Evolutionary conservation across 2,888 invertebrate genomes (phyloP).

Genomic region (Conomelus anceps): DNA sequence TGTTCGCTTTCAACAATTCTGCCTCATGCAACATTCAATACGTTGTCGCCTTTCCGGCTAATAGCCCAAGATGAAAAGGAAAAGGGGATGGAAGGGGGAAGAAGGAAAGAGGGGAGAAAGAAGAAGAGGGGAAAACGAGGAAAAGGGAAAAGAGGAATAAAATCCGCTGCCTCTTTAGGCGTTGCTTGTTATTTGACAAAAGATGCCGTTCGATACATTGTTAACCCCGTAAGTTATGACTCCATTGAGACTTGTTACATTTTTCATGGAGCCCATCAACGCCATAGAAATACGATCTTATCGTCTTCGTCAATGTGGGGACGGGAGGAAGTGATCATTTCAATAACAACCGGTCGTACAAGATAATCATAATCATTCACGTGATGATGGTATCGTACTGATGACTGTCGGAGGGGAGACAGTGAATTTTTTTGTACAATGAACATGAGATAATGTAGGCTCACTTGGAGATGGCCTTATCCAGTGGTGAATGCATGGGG

Average conservation of each 20-base stretch:
- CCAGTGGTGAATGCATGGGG: too few species aligned
- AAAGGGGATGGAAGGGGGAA: background rate
- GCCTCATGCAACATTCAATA: background rate
- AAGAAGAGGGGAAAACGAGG: background rate
- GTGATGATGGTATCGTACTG: too few species aligned
- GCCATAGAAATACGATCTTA: background rate
- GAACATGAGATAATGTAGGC: too few species aligned
- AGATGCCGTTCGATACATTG: background rate
- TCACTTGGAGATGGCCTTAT: too few species aligned
- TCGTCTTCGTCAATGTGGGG: background rate
- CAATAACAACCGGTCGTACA: background rate
- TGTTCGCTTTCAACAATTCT: background rate
- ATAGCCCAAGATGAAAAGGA: background rate
- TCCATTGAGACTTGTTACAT: background rate
- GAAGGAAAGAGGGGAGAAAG: background rate
- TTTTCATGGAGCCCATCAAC: background rate
- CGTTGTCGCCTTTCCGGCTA: background rate
- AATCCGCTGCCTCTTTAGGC: background rate
- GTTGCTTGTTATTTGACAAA: background rate
- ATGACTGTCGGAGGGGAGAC: background rate
- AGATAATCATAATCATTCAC: background rate
- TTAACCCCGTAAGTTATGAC: constrained; percentile 8
- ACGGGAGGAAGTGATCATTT: too few species aligned
- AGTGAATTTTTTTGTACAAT: background rate
- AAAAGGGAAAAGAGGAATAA: background rate